Conservation (phyloP, 1,140 invertebrate genomes). For the Catajapyx aquilonaris region DNA sequence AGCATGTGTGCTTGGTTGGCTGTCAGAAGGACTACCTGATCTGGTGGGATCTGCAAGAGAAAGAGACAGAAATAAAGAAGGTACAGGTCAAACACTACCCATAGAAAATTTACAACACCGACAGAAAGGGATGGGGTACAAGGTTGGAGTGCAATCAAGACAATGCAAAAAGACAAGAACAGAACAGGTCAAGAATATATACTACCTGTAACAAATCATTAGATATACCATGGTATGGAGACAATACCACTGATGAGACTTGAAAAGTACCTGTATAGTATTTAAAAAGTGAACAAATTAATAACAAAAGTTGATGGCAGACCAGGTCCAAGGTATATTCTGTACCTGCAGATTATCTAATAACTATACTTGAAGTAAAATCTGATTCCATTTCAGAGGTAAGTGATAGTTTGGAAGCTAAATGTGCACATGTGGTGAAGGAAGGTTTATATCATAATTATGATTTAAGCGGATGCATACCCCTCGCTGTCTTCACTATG, state of each 20-base stretch:
- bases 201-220: no score
- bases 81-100: not conserved
- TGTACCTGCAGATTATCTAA: not conserved
- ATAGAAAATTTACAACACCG: not conserved
- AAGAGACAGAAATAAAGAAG: not conserved
- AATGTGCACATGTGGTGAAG: not conserved
- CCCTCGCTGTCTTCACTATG: slow-evolving; percentile 59
- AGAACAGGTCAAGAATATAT: no score
- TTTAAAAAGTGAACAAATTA: no score
- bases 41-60: not conserved
- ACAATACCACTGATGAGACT: no score
- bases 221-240: no score
- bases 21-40: not conserved
- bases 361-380: not conserved
- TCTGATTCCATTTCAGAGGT: not conserved
- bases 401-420: not conserved
- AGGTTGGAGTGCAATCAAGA: not conserved
- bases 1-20: not conserved
- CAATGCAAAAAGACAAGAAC: no score
- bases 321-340: no score
- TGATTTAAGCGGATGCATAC: slow-evolving; percentile 18
- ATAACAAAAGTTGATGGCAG: no score
- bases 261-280: no score
- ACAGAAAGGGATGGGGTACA: not conserved
- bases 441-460: slow-evolving; percentile 1